Evolutionary conservation across 2,888 invertebrate genomes (phyloP).

Genomic region (Argynnis bischoffii): DNA sequence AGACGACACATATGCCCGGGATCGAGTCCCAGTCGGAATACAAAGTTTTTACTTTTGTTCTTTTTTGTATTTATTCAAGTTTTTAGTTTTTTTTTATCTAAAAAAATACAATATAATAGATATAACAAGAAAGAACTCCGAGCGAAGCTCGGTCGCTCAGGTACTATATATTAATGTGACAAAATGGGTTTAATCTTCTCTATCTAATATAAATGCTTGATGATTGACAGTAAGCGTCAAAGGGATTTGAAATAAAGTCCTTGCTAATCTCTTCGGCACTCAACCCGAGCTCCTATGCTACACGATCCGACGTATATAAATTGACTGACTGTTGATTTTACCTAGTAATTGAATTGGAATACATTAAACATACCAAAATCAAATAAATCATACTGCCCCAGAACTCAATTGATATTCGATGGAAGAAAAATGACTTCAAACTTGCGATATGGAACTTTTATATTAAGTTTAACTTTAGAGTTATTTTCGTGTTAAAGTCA

Average conservation of each 20-base stretch:
- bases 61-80: too few relatives aligned
- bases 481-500: background rate
- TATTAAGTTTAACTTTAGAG: background rate
- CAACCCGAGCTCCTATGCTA: background rate
- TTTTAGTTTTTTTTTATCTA: too few relatives aligned
- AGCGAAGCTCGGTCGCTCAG: too few relatives aligned
- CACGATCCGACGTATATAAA: slow-evolving; percentile 6
- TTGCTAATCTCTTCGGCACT: slow-evolving; percentile 6
- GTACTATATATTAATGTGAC: too few relatives aligned
- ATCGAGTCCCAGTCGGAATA: too few relatives aligned
- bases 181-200: background rate
- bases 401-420: slow-evolving; percentile 7
- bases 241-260: background rate
- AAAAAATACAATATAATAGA: too few relatives aligned
- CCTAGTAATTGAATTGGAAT: background rate
- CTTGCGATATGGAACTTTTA: background rate
- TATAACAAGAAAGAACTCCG: too few relatives aligned
- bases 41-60: too few relatives aligned
- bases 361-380: slow-evolving; percentile 1
- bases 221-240: slow-evolving; percentile 7
- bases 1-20: too few relatives aligned
- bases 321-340: background rate
- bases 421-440: slow-evolving; percentile 13
- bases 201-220: background rate
- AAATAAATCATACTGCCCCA: too few relatives aligned